Conservation (phyloP, 2,797 vertebrate species). For the Enteromius anoplus region DNA sequence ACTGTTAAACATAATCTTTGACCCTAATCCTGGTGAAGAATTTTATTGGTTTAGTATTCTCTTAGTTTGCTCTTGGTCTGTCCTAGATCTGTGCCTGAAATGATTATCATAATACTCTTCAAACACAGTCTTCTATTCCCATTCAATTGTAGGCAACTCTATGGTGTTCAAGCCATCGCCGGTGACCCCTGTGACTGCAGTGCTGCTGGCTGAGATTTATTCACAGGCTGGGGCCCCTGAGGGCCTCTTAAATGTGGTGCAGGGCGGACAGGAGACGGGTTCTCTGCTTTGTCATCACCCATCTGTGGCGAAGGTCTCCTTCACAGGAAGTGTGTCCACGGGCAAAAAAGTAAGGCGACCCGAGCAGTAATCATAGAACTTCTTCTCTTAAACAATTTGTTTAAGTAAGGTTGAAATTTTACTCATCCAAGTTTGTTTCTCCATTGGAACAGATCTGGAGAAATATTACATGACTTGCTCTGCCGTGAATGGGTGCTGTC, state of each 20-base stretch:
- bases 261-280: constrained; percentile 89
- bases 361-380: neutral
- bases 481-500: neutral
- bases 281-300: constrained; percentile 89
- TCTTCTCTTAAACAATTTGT: neutral
- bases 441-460: neutral
- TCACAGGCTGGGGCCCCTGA: constrained; percentile 84
- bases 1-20: neutral
- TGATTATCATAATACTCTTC: neutral
- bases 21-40: neutral
- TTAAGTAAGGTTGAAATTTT: neutral
- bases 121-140: neutral
- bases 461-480: neutral
- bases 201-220: constrained; percentile 91
- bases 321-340: constrained; percentile 94
- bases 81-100: neutral
- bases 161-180: constrained; percentile 98
- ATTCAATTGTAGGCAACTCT: constrained; percentile 83
- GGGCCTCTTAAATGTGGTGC: constrained; percentile 93
- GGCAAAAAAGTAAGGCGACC: constrained; percentile 86
- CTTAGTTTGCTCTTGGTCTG: neutral
- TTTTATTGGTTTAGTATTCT: neutral
- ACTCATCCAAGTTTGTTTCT: neutral
- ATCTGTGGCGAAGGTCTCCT: constrained; percentile 92
- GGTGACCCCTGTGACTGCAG: constrained; percentile 86